Evolutionary conservation across 2,113 vertebrate species (phyloP).

Genomic region (Tautogolabrus adspersus): DNA sequence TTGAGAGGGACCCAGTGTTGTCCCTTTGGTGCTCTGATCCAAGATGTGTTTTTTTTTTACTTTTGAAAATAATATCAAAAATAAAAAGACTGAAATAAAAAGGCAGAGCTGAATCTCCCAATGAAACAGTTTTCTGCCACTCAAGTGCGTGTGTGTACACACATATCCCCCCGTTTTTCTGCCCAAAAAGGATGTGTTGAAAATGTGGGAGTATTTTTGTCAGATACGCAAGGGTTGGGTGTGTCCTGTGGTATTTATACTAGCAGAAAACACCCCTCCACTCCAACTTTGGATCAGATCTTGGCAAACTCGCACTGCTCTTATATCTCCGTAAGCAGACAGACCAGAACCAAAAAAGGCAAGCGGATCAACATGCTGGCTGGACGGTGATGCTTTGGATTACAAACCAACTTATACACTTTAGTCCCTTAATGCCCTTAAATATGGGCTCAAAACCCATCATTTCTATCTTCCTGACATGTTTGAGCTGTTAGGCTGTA

Average conservation of each 20-base stretch:
- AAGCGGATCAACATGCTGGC: constrained; percentile 37
- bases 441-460: constrained; percentile 37
- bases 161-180: constrained; percentile 22
- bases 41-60: constrained; percentile 9
- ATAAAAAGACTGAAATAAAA: constrained; percentile 9
- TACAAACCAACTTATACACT: constrained; percentile 42
- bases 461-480: constrained; percentile 20
- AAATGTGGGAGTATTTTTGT: constrained; percentile 41
- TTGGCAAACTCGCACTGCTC: constrained; percentile 20
- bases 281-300: constrained; percentile 44
- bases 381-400: constrained; percentile 31
- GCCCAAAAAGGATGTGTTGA: constrained; percentile 57
- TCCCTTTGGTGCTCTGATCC: constrained; percentile 18
- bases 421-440: constrained; percentile 33
- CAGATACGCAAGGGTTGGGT: constrained; percentile 42
- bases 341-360: constrained; percentile 55
- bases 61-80: constrained; percentile 35
- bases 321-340: constrained; percentile 45
- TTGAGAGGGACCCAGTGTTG: constrained; percentile 14
- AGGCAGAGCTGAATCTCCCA: constrained; percentile 24
- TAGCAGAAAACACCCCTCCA: constrained; percentile 51
- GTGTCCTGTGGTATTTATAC: constrained; percentile 55
- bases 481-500: constrained; percentile 29
- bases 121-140: constrained; percentile 11
- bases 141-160: not conserved